Evolutionary conservation across 1,140 invertebrate genomes (phyloP), one percentile per base, ranked within the genome.

Genomic region (Zeugodacus cucurbitae): DNA sequence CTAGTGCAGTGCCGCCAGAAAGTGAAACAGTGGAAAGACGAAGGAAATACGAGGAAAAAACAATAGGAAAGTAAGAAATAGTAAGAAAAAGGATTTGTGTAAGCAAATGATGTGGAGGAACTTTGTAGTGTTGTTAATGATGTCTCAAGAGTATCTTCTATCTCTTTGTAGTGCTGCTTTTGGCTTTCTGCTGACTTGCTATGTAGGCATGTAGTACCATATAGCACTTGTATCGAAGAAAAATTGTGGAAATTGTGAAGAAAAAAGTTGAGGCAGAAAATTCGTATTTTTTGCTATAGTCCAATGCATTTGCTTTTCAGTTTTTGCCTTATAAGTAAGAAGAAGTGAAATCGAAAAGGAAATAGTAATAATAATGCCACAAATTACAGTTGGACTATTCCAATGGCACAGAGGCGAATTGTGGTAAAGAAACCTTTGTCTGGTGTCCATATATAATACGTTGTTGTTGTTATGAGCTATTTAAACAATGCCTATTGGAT

Each of bases 101-200:
- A 82, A 44, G 41, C 37, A 82, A 82, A 82, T 48, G 41, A 82
- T 48, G 41, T 82, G 74, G 67, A 74, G 67, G 34, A 74, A 74
- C 67, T 48, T 48, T 54, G 22, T 26, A 82, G 74, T 82, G 74
- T 82, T 82, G 74, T 82, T 82, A 82, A 82, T 82, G 74, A 82
- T 82, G 74, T 82, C 74, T 82, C 74, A 82, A 82, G 74, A 48
- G 74, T 82, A 82, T 48, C 8, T 37, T 54, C n/a, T 82, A 29
- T 29, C 26, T 26, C 74, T 48, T 54, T 44, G 74, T 29, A 26
- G 5, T 82, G 44, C 44, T 82, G 41, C 32, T 82, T 82, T 82
- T 82, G 41, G 74, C n/a, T 6, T 20, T 82, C 7, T 82, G 41
- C 41, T 82, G 20, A 70, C 67, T 7, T 7, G 26, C 32, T 7